phyloP scores from a whole-genome alignment of 2,797 vertebrate species.

The Rallus crepitans region DNA sequence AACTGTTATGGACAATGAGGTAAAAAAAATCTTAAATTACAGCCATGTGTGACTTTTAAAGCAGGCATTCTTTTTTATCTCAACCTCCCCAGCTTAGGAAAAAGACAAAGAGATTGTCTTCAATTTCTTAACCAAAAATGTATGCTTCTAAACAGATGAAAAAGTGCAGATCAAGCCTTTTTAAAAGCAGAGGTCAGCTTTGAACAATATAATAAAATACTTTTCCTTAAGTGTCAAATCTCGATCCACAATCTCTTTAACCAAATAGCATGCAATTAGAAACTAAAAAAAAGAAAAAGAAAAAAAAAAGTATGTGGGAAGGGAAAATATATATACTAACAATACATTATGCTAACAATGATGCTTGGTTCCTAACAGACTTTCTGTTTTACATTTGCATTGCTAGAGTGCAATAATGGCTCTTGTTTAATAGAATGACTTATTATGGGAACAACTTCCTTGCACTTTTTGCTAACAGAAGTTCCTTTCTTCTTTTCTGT shows the following conservation, averaged over 20 bases:
- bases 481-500: conserved; percentile 49
- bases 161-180: conserved; percentile 78
- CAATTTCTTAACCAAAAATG: conserved; percentile 83
- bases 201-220: conserved; percentile 70
- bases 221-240: conserved; percentile 59
- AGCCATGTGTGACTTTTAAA: conserved; percentile 89
- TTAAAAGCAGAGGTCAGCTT: conserved; percentile 78
- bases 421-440: conserved; percentile 62
- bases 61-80: conserved; percentile 86
- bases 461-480: conserved; percentile 42
- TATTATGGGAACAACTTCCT: conserved; percentile 55
- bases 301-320: neutral
- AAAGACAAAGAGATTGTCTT: conserved; percentile 82
- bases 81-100: conserved; percentile 76
- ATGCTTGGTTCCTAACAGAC: neutral
- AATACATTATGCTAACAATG: conserved; percentile 37
- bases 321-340: conserved; percentile 13
- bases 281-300: neutral
- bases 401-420: conserved; percentile 35
- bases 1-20: conserved; percentile 87
- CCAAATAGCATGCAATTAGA: neutral
- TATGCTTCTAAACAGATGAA: conserved; percentile 82
- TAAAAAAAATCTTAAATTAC: conserved; percentile 86
- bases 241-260: conserved; percentile 26
- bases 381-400: conserved; percentile 58